A percentile compares a stretch with the other conserved stretches of the same genome.
Evolutionary conservation across 1,140 invertebrate species (phyloP).

Genomic region (Halotydeus destructor): DNA sequence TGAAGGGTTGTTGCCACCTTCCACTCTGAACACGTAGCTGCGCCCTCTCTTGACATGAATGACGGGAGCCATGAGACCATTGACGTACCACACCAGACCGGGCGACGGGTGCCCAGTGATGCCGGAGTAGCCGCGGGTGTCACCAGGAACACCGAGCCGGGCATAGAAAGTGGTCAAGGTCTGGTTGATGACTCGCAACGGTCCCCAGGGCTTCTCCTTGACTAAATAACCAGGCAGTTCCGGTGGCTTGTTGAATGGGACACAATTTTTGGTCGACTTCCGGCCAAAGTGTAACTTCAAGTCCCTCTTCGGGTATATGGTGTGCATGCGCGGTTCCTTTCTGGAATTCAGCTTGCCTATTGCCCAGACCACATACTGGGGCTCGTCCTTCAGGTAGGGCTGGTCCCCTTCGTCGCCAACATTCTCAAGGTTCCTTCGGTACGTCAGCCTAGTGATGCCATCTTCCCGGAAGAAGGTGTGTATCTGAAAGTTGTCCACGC

Average conservation of each 20-base stretch:
- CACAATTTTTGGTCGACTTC: conserved; percentile 23
- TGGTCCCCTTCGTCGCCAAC: conserved; percentile 52
- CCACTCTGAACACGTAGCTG: conserved; percentile 47
- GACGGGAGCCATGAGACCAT: conserved; percentile 64
- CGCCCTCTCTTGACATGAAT: conserved; percentile 62
- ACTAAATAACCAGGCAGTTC: background rate
- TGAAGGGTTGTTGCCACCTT: conserved; percentile 51
- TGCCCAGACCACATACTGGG: conserved; percentile 57
- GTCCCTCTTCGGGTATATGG: conserved; percentile 47
- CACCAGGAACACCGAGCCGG: conserved; percentile 55
- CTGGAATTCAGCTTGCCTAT: conserved; percentile 52
- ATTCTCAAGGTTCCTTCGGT: conserved; percentile 39
- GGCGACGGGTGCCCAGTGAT: conserved; percentile 58
- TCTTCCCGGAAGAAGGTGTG: conserved; percentile 47
- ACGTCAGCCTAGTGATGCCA: conserved; percentile 60
- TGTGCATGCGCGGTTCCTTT: conserved; percentile 60
- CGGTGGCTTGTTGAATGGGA: conserved; percentile 18
- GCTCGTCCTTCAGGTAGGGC: conserved; percentile 39
- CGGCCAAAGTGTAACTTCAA: conserved; percentile 41
- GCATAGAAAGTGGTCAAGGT: conserved; percentile 50
- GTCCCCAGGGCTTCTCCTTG: conserved; percentile 42
- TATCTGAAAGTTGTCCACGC: conserved; percentile 50
- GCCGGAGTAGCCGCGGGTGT: conserved; percentile 47
- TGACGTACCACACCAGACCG: conserved; percentile 77
- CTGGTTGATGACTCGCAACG: conserved; percentile 49